Evolutionary conservation across 2,797 vertebrate species (phyloP), one percentile per base, ranked within the genome.

Genomic region (Leucoraja ocellata): DNA sequence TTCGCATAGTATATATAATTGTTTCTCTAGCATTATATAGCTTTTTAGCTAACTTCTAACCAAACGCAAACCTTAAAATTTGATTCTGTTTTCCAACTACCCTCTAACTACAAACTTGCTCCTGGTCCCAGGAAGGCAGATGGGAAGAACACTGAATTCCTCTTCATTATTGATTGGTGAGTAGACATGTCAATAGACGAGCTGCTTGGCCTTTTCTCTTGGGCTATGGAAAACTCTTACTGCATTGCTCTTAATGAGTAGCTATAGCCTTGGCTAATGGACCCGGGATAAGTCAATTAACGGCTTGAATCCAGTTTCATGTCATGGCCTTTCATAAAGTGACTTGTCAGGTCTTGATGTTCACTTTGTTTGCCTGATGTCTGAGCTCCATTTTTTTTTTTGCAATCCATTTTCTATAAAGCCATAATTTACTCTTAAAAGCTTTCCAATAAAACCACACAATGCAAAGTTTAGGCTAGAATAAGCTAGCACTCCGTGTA

Each of bases 101-200:
- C 14, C 18, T 18, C 71, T 73, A 18, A 21, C 21, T 71, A 18
- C 71, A 21, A 21, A 23, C 2, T 23, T 74, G 2, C 71, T 74
- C 71, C 21, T 36, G 7, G 65, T 88, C 28, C n/a, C 84, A 68
- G 63, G 32, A 88, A 88, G 63, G 84, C 84, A 18, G 84, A 68
- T 32, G 63, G n/a, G 7, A 68, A 63, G 32, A 16, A 36, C 84
- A 68, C 16, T 68, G 84, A 88, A 88, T 68, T 88, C 61, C 84
- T 88, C 84, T 88, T n/a, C 63, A 46, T 88, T 88, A 68, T 32
- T 88, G 61, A 68, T 36, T 32, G 14, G 32, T 8, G 63, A 88
- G 63, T 28, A 88, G 84, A 88, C 84, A 88, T 63, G 10, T 88
- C 63, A 36, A 88, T 88, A 88, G 68, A 68, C n/a, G 16, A 63